These are phyloP conservation scores for Ranitomeya variabilis DNA, from an alignment of 2,113 vertebrate species.

Conservation along the genomic window DNA sequence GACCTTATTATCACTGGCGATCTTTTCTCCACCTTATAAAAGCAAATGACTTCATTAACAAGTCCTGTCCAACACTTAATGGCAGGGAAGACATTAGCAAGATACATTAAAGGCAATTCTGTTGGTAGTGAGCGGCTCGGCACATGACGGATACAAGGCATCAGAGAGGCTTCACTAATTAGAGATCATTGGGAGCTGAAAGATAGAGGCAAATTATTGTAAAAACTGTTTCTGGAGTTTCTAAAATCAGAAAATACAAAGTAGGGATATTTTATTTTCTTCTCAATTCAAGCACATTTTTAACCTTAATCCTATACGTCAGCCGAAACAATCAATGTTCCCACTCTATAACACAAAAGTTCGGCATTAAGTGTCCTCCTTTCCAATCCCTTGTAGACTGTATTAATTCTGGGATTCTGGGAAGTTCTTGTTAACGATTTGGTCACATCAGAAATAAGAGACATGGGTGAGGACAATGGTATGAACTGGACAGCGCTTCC, in stretches of 20 bases:
- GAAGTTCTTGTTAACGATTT: neutral
- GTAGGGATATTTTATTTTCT: constrained; percentile 19
- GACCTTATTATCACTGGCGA: constrained; percentile 55
- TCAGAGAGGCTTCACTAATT: constrained; percentile 26
- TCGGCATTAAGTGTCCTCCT: neutral
- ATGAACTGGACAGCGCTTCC: neutral
- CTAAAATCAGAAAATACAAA: constrained; percentile 5
- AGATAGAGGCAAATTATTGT: neutral
- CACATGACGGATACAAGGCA: constrained; percentile 31
- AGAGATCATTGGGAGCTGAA: constrained; percentile 26
- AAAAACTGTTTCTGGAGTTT: constrained; percentile 13
- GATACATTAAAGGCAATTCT: constrained; percentile 46
- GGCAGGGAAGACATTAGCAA: constrained; percentile 48
- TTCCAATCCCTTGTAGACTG: neutral
- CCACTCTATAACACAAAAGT: neutral
- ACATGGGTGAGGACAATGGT: neutral
- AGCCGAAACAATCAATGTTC: neutral
- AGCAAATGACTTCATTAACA: constrained; percentile 56
- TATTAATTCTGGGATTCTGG: neutral
- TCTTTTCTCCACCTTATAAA: constrained; percentile 49
- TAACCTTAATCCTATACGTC: neutral
- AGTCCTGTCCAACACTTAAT: constrained; percentile 54
- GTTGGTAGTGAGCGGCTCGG: constrained; percentile 25
- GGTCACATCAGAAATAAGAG: neutral
- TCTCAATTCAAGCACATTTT: neutral